Evolutionary conservation across 53 echinoderm and acorn worm species (phyloP).

Genomic region (Holothuria leucospilota): DNA sequence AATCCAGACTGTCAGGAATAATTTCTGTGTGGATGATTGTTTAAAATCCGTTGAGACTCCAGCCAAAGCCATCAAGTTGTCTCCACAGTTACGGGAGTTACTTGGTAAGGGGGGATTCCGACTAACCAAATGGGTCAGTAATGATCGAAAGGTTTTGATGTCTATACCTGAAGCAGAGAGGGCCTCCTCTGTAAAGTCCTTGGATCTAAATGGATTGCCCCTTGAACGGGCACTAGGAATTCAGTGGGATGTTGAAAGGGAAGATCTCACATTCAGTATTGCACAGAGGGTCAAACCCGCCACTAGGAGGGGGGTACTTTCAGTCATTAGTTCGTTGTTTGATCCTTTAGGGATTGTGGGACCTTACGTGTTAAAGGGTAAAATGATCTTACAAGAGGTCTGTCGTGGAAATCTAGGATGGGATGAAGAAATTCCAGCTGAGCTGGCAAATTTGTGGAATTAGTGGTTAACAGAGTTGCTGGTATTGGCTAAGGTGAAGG

Average conservation of each 20-base stretch:
- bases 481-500: conserved; percentile 27
- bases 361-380: conserved; percentile 71
- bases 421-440: conserved; percentile 52
- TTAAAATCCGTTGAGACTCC: conserved; percentile 34
- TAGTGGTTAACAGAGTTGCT: conserved; percentile 59
- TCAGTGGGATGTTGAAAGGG: conserved; percentile 60
- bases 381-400: conserved; percentile 68
- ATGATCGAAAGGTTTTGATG: conserved; percentile 46
- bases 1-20: not conserved
- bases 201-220: conserved; percentile 45
- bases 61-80: conserved; percentile 7
- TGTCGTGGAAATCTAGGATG: conserved; percentile 64
- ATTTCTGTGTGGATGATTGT: conserved; percentile 54
- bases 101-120: conserved; percentile 55
- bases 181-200: conserved; percentile 36
- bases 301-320: conserved; percentile 78
- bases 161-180: conserved; percentile 56
- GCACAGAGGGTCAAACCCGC: conserved; percentile 34
- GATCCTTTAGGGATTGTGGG: conserved; percentile 68
- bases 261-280: conserved; percentile 60
- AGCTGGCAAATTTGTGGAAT: conserved; percentile 39
- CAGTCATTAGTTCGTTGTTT: conserved; percentile 57
- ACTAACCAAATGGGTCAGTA: conserved; percentile 59
- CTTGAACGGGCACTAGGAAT: conserved; percentile 52
- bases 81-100: conserved; percentile 10